phyloP scores from a whole-genome alignment of 2,797 vertebrate species.

The Aselliscus stoliczkanus region DNA sequence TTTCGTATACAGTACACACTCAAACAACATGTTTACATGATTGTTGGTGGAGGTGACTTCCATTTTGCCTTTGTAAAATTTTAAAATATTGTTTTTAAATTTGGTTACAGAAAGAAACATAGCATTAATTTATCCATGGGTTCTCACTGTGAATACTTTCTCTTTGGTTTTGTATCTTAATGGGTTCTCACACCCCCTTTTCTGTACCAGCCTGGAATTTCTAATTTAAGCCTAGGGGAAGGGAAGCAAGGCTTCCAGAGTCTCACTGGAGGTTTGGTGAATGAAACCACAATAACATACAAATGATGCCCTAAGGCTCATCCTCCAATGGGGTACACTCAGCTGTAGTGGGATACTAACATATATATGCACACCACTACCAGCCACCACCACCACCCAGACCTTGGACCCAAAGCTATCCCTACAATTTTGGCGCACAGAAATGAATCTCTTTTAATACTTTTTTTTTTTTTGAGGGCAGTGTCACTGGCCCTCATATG shows the following conservation, averaged over 20 bases:
- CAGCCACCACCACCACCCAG: not conserved
- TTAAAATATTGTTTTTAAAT: not conserved
- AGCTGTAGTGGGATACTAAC: not conserved
- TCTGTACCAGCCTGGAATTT: not conserved
- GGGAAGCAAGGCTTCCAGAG: not conserved
- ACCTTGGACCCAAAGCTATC: not conserved
- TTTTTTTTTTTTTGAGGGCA: too few relatives aligned
- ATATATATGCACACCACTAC: not conserved
- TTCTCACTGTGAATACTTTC: not conserved
- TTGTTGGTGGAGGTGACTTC: not conserved
- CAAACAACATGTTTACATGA: not conserved
- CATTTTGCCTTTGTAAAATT: not conserved
- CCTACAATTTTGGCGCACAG: not conserved
- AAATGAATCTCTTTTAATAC: constrained; percentile 6
- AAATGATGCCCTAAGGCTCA: not conserved
- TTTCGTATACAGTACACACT: not conserved
- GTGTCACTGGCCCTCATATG: too few relatives aligned
- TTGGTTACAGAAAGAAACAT: not conserved
- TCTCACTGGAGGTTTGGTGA: not conserved
- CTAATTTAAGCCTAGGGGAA: not conserved
- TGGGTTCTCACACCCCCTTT: not conserved
- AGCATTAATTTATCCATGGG: not conserved
- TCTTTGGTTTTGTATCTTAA: not conserved
- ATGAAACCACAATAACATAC: not conserved
- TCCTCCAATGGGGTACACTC: not conserved